These are phyloP conservation scores for Drosophila parthenogenetica DNA, from an alignment of 2,888 invertebrate genomes.

Conservation along the genomic window DNA sequence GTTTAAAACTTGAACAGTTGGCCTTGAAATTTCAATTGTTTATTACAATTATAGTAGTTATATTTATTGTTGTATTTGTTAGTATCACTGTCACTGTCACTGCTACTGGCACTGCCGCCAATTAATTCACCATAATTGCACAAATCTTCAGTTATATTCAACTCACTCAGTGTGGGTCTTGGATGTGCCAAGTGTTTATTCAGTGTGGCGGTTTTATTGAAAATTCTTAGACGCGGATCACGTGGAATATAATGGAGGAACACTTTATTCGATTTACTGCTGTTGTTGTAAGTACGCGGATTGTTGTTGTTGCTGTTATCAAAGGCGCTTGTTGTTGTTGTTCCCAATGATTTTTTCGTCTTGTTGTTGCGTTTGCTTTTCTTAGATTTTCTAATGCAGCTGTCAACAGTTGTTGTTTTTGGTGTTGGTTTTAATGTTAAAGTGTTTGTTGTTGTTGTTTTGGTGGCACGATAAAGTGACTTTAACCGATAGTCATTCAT, in stretches of 20 bases:
- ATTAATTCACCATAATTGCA: slow-evolving; percentile 84
- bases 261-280: slow-evolving; percentile 84
- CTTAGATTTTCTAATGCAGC: slow-evolving; percentile 42
- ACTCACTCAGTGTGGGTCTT: slow-evolving; percentile 68
- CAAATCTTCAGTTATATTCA: slow-evolving; percentile 83
- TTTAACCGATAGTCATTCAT: slow-evolving; percentile 85
- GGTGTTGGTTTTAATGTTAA: slow-evolving; percentile 24
- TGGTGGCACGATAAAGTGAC: slow-evolving; percentile 72
- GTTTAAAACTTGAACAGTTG: slow-evolving; percentile 34
- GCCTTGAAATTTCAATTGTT: slow-evolving; percentile 39
- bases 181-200: slow-evolving; percentile 78
- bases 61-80: slow-evolving; percentile 13
- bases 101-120: slow-evolving; percentile 70
- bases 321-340: slow-evolving; percentile 29
- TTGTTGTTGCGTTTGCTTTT: slow-evolving; percentile 36
- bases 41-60: slow-evolving; percentile 18
- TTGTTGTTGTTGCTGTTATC: slow-evolving; percentile 74
- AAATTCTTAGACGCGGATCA: slow-evolving; percentile 84
- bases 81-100: slow-evolving; percentile 9
- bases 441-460: slow-evolving; percentile 49
- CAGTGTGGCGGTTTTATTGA: slow-evolving; percentile 65
- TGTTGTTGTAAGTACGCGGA: slow-evolving; percentile 83
- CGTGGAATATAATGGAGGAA: slow-evolving; percentile 84
- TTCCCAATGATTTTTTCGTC: slow-evolving; percentile 24
- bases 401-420: slow-evolving; percentile 32